A percentile compares a stretch with the other conserved stretches of the same genome.
These are phyloP conservation scores for Troilus luridus DNA, from an alignment of 2,888 invertebrate species.

Conservation along the genomic window DNA sequence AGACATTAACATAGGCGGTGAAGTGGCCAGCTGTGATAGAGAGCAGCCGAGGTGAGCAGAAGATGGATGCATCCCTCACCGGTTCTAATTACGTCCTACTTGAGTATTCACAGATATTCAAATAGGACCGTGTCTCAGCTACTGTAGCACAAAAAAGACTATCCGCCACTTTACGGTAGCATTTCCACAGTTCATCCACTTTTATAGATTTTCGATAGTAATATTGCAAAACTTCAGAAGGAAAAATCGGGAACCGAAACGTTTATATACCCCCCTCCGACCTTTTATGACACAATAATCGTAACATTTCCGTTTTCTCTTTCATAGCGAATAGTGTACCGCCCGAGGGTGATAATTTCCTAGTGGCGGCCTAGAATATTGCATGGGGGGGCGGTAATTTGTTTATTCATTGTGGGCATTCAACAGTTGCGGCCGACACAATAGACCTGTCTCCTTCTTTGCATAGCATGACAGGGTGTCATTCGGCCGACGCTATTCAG, in stretches of 20 bases:
- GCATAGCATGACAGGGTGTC: slow-evolving; percentile 40
- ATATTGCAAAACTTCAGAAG: neutral
- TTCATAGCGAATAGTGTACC: neutral
- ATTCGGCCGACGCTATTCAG: slow-evolving; percentile 45
- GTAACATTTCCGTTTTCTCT: slow-evolving; percentile 40
- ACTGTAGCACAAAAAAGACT: slow-evolving; percentile 21
- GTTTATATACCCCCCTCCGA: neutral
- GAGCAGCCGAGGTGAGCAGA: slow-evolving; percentile 24
- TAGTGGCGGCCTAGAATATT: neutral
- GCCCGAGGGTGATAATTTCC: slow-evolving; percentile 1
- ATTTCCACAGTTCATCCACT: neutral
- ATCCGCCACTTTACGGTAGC: neutral
- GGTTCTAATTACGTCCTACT: slow-evolving; percentile 42
- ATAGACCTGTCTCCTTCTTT: slow-evolving; percentile 11
- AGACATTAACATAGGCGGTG: slow-evolving; percentile 23
- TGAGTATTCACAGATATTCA: slow-evolving; percentile 46
- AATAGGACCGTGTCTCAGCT: slow-evolving; percentile 23
- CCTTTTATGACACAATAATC: slow-evolving; percentile 1
- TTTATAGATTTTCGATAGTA: neutral
- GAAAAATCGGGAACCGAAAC: neutral
- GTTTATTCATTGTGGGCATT: slow-evolving; percentile 58
- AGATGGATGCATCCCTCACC: slow-evolving; percentile 26
- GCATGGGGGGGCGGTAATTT: slow-evolving; percentile 46
- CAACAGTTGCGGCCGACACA: slow-evolving; percentile 56
- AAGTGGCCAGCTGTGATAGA: slow-evolving; percentile 39